Base-by-base conservation (phyloP, 2,113 vertebrate species). In the Theropithecus gelada region DNA sequence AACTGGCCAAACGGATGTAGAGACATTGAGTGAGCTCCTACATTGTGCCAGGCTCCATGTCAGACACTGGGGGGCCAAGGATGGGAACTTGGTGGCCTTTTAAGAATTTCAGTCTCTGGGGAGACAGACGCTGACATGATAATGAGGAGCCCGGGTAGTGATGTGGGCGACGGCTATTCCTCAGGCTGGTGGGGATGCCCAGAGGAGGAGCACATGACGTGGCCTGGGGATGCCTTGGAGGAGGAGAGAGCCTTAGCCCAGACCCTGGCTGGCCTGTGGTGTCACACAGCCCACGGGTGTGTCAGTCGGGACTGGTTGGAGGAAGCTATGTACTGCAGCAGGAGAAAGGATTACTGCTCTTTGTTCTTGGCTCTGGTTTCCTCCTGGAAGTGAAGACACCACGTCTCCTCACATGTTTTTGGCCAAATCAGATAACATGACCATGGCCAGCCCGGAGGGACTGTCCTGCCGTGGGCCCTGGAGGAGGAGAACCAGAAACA, bases 101-200 rank as follows among this genome's bases (percentile, higher is more conserved):
- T 48, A 27, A 50, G 61, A 27, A 13, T 30, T 25, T 14, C 11
- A 3, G 12, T 9, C 81, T 59, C 61, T 13, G 30, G 6, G 25
- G 50, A 35, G 50, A 59, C 52, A 72, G 64, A 82, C 16, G 7
- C 40, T 35, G n/a, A 38, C 45, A 35, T 18, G 9, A 4, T 4
- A 10, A 16, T 55, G 45, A 30, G 2, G 32, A 48, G 13, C 80
- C 59, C 18, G 23, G 16, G 5, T 6, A 38, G 70, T 38, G 78
- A 52, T 6, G 6, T 1, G 3, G n/a, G 27, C 9, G 43, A 68
- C 1, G 43, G 14, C 23, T 6, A 0, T 3, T 0, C 40, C 32
- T 32, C 48, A 16, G 40, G 22, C 16, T 1, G 14, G 13, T 4
- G 25, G 78, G 22, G 52, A 27, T 0, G 9, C 43, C 3, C n/a